Evolutionary conservation across 2,113 vertebrate genomes (phyloP).

Genomic region (Coryphaenoides rupestris): DNA sequence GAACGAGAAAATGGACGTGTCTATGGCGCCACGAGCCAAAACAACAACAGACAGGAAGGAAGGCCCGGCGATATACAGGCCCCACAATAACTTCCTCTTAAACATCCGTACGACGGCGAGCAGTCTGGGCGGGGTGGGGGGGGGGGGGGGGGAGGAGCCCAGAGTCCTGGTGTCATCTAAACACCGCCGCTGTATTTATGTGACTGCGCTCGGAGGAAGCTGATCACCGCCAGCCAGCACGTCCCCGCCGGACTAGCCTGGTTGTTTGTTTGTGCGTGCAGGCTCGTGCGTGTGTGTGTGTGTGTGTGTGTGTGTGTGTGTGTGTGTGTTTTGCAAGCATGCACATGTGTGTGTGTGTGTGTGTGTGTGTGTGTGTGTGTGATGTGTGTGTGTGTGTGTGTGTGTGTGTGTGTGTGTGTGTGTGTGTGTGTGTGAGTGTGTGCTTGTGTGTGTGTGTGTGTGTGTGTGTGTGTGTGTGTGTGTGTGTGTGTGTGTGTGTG

Average conservation of each 20-base stretch:
- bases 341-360: conserved; percentile 5
- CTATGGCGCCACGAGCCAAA: conserved; percentile 36
- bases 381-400: conserved; percentile 19
- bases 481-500: conserved; percentile 28
- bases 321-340: background rate
- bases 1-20: conserved; percentile 28
- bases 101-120: conserved; percentile 64
- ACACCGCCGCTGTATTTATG: conserved; percentile 70
- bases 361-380: conserved; percentile 24
- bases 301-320: conserved; percentile 29
- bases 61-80: conserved; percentile 58
- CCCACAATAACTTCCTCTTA: conserved; percentile 64
- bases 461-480: conserved; percentile 21
- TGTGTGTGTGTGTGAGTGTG: conserved; percentile 27
- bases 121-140: too few species aligned
- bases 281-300: conserved; percentile 10
- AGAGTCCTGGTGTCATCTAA: conserved; percentile 58
- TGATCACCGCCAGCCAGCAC: conserved; percentile 50
- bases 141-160: conserved; percentile 38
- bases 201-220: conserved; percentile 59
- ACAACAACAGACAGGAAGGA: conserved; percentile 63
- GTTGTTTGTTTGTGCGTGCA: conserved; percentile 14
- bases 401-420: conserved; percentile 14
- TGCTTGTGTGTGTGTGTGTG: conserved; percentile 14
- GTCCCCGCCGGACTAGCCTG: conserved; percentile 35